A percentile compares a stretch with the other conserved stretches of the same genome.
Conservation (phyloP, 2,888 invertebrate species). For the Leptopterna dolabrata region DNA sequence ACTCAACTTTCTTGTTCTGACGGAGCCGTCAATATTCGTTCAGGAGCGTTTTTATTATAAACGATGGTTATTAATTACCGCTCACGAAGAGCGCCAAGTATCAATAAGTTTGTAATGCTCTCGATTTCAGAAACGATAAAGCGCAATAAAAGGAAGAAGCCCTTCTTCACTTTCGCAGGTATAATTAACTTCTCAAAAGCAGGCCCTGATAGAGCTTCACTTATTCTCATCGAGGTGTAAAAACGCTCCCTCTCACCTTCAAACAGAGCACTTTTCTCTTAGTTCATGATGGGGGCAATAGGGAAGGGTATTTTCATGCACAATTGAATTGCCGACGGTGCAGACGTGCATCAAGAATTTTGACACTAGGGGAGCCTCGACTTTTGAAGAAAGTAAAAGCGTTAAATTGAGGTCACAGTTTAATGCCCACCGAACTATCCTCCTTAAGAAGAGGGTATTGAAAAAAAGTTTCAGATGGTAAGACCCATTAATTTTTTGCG, state of each 20-base stretch:
- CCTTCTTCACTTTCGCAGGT: background rate
- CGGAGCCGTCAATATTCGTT: background rate
- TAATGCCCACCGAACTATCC: no score
- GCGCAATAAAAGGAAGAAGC: background rate
- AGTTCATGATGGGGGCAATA: background rate
- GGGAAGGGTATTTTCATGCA: no score
- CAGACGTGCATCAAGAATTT: no score
- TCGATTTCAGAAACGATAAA: background rate
- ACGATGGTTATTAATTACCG: background rate
- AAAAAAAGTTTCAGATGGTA: no score
- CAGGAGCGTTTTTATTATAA: background rate
- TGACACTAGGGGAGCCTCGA: no score
- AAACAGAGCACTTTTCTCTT: background rate
- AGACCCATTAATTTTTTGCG: no score
- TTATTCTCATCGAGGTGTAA: background rate
- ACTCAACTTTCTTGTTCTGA: no score
- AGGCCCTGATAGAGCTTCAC: background rate
- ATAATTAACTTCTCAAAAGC: background rate
- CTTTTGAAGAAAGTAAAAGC: no score
- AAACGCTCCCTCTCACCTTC: background rate
- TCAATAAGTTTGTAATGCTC: background rate
- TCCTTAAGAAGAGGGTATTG: no score
- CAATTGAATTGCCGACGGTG: no score
- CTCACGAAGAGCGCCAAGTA: background rate
- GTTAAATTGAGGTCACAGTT: no score